Conservation (phyloP, 2,113 vertebrate species). For the Poeciliopsis prolifica region DNA sequence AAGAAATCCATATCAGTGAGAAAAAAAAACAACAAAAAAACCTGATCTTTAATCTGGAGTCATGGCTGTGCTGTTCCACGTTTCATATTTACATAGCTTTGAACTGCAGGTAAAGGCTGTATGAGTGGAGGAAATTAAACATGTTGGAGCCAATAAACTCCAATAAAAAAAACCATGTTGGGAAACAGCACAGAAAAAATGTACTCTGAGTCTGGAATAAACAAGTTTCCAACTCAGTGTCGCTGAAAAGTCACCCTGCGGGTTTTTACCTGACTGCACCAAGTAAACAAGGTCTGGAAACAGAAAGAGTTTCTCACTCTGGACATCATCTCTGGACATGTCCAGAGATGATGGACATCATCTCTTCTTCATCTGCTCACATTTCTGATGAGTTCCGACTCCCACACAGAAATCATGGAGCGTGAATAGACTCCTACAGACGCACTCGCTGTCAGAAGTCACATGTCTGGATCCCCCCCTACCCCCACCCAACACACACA, state of each 20-base stretch:
- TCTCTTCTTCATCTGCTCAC: background rate
- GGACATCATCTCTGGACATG: too few relatives aligned
- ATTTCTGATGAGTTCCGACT: background rate
- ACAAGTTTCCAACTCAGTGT: background rate
- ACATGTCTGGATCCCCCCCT: conserved; percentile 17
- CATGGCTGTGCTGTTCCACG: background rate
- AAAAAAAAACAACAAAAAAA: too few relatives aligned
- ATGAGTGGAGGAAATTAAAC: conserved; percentile 30
- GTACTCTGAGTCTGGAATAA: background rate
- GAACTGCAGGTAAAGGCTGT: conserved; percentile 27
- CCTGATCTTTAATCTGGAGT: too few relatives aligned
- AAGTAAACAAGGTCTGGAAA: background rate
- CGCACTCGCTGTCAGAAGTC: conserved; percentile 25
- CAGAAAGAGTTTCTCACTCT: background rate
- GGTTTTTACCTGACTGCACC: background rate
- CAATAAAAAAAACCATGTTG: conserved; percentile 15
- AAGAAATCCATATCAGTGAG: too few relatives aligned
- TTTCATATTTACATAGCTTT: background rate
- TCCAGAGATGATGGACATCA: too few relatives aligned
- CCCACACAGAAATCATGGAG: background rate
- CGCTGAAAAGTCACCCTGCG: background rate
- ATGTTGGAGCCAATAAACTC: conserved; percentile 11
- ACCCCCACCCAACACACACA: too few relatives aligned
- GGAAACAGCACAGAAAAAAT: conserved; percentile 4
- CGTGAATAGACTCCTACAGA: conserved; percentile 9